phyloP scores from a whole-genome alignment of 2,797 vertebrate genomes.

The Crypturellus tataupa region DNA sequence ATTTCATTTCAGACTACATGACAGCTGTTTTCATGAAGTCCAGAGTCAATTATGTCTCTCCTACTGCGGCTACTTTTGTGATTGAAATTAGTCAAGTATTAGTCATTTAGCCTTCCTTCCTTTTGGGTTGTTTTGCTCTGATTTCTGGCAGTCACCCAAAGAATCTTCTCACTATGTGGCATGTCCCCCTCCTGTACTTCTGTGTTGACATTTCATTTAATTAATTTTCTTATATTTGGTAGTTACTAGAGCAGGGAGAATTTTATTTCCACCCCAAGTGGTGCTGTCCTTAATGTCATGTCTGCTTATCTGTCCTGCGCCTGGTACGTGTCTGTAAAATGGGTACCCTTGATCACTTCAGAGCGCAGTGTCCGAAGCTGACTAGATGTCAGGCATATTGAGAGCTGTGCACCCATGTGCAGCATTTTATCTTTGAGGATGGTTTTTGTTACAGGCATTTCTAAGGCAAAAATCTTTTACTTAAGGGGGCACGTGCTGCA shows the following conservation, averaged over 20 bases:
- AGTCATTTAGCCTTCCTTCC: neutral
- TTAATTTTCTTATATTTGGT: neutral
- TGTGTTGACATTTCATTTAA: slow-evolving; percentile 14
- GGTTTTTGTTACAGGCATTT: neutral
- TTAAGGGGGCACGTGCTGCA: neutral
- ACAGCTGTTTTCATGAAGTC: neutral
- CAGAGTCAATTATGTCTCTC: neutral
- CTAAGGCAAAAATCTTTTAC: neutral
- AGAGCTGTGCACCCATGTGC: neutral
- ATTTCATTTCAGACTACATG: neutral
- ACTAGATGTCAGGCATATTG: neutral
- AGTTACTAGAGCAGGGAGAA: neutral
- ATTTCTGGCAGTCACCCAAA: neutral
- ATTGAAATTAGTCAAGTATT: neutral
- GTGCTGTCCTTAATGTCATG: neutral
- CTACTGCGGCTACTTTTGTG: neutral
- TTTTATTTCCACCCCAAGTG: neutral
- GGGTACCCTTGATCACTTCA: neutral
- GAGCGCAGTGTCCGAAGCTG: neutral
- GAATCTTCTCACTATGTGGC: neutral
- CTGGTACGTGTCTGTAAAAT: neutral
- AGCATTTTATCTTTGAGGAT: neutral
- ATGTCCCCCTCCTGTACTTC: neutral
- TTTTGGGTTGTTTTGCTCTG: neutral
- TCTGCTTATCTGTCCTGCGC: neutral